Evolutionary conservation across 2,888 invertebrate genomes (phyloP).

Genomic region (Agriopis leucophaearia): DNA sequence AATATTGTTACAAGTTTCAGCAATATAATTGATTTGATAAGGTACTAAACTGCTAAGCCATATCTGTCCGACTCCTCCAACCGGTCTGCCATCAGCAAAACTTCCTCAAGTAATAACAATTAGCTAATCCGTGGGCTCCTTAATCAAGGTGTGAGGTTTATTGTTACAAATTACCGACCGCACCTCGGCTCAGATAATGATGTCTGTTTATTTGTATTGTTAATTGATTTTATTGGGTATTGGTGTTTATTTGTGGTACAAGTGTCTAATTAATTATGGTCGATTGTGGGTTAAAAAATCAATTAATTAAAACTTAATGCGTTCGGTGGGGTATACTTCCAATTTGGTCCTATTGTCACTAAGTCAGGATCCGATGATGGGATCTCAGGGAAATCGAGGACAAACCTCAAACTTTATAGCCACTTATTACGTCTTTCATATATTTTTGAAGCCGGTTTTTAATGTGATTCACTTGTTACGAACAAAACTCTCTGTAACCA

Average conservation of each 20-base stretch:
- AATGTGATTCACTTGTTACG: too few species aligned
- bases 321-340: too few species aligned
- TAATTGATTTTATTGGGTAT: conserved; percentile 27
- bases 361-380: too few species aligned
- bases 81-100: conserved; percentile 9
- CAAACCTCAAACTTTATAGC: too few species aligned
- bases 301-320: too few species aligned
- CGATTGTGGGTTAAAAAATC: neutral
- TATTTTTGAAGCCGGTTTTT: too few species aligned
- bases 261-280: neutral
- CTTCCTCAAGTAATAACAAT: conserved; percentile 15
- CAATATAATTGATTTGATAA: neutral
- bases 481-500: too few species aligned
- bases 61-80: neutral
- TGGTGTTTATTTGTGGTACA: neutral
- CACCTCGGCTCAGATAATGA: neutral
- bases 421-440: too few species aligned
- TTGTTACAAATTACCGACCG: conserved; percentile 21
- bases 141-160: conserved; percentile 22
- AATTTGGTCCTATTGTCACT: too few species aligned
- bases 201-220: conserved; percentile 27
- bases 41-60: neutral
- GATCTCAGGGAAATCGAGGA: too few species aligned
- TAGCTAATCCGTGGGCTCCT: conserved; percentile 22
- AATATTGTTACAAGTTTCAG: too few species aligned